Evolutionary conservation across 2,797 vertebrate species (phyloP), one percentile per base, ranked within the genome.

Genomic region (Mormyrops attenuatus): DNA sequence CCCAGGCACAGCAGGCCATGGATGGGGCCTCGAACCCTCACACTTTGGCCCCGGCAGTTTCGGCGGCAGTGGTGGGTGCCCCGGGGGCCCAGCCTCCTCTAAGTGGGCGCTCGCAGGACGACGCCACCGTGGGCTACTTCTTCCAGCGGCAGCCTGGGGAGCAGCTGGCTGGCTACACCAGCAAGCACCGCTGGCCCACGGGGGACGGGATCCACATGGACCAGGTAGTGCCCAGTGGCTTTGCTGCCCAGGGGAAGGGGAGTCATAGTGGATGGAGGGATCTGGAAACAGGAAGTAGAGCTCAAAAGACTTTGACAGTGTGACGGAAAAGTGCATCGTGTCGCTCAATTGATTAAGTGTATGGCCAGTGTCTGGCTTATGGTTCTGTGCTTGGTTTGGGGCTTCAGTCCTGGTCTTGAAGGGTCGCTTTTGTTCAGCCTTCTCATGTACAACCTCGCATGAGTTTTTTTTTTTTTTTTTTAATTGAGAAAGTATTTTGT

Each of bases 131-230:
- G 80, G 95, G 95, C 66, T 96, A 94, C 94, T 97, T 96, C 91
- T 97, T 96, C 93, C 96, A 96, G 93, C 94, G 95, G 92, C 96
- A 95, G 90, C 93, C 94, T 3, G 96, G 94, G 49, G 96, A 96
- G 92, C 95, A 96, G 91, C 91, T 96, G 3, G 93, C 94, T 22
- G 94, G 93, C 84, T 96, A 94, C 90, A 90, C 91, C 30, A 94
- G 93, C 90, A 96, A 95, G 88, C 95, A 95, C 85, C 90, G 91
- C 57, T 96, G 96, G 95, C 95, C 94, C 22, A 94, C 95, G 92
- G 95, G 95, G 80, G 95, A 94, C 91, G 93, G 94, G 2, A 91
- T 94, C 93, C 93, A 91, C 88, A 17, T 94, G 88, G 93, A 95
- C 92, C 89, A 93, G 92, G 95, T 96, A 93, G 57, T 11, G 82